Evolutionary conservation across 1,140 invertebrate genomes (phyloP).

Genomic region (Euwallacea fornicatus): DNA sequence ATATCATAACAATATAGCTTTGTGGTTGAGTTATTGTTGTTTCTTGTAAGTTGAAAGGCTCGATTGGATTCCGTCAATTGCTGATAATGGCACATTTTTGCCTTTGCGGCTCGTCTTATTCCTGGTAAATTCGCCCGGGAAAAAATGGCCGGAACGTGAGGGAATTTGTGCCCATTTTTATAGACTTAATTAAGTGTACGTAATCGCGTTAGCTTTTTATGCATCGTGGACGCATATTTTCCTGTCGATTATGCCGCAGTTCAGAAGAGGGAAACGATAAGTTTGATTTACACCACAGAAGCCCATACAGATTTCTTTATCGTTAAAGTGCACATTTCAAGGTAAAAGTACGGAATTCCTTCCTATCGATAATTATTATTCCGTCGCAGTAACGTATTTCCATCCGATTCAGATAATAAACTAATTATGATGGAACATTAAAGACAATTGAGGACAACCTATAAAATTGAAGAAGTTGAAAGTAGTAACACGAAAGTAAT

Average conservation of each 20-base stretch:
- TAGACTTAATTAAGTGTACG: too few relatives aligned
- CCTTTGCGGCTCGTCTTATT: slow-evolving; percentile 11
- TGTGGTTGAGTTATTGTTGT: slow-evolving; percentile 17
- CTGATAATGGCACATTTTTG: slow-evolving; percentile 9
- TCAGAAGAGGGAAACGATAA: slow-evolving; percentile 5
- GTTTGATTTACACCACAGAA: slow-evolving; percentile 1
- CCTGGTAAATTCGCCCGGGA: neutral
- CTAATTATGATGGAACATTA: slow-evolving; percentile 17
- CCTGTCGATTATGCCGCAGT: neutral
- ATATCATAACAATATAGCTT: slow-evolving; percentile 24
- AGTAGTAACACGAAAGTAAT: slow-evolving; percentile 19
- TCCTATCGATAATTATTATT: slow-evolving; percentile 21
- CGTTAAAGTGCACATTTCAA: slow-evolving; percentile 13
- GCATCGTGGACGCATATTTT: neutral
- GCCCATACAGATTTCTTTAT: slow-evolving; percentile 15
- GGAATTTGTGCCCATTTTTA: too few relatives aligned
- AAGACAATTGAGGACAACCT: slow-evolving; percentile 6
- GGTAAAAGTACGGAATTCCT: slow-evolving; percentile 19
- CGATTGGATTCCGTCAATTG: slow-evolving; percentile 23
- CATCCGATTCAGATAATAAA: slow-evolving; percentile 13
- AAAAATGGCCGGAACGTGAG: neutral
- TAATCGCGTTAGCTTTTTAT: too few relatives aligned
- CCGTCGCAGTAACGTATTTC: slow-evolving; percentile 7
- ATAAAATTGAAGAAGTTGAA: neutral
- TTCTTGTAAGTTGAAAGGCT: slow-evolving; percentile 17